A percentile compares a stretch with the other conserved stretches of the same genome.
These are phyloP conservation scores for Steinernema carpocapsae DNA, from an alignment of 2,888 invertebrate species.

Conservation along the genomic window DNA sequence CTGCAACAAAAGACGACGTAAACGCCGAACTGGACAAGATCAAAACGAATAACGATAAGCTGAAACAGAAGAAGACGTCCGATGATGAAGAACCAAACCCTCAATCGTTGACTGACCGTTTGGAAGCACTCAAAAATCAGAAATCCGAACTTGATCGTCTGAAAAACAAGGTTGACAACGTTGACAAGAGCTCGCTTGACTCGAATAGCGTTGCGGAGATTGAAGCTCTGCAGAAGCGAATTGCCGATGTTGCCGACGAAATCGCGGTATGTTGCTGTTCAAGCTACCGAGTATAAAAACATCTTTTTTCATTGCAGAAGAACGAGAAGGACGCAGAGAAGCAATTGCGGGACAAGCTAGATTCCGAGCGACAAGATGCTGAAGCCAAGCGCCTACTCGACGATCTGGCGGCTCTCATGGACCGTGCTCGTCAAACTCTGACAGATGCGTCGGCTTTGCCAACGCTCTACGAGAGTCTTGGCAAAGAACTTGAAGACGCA, in stretches of 20 bases:
- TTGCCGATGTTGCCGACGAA: neutral
- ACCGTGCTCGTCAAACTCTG: conserved; percentile 10
- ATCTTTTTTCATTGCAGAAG: neutral
- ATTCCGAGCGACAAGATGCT: conserved; percentile 5
- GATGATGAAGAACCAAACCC: neutral
- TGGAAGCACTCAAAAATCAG: conserved; percentile 3
- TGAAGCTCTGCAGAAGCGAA: neutral
- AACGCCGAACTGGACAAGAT: conserved; percentile 37
- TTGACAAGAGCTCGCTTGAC: neutral
- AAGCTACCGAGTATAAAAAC: neutral
- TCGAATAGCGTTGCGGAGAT: neutral
- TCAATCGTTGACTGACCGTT: neutral
- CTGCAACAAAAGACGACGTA: conserved; percentile 49
- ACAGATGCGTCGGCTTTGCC: neutral
- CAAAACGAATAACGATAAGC: neutral
- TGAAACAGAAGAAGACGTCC: neutral
- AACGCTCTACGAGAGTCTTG: neutral
- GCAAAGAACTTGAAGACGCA: neutral
- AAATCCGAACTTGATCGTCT: neutral
- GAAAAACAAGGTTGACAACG: neutral
- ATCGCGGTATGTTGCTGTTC: neutral
- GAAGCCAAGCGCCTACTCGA: conserved; percentile 6
- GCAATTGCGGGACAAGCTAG: conserved; percentile 35
- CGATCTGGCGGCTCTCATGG: conserved; percentile 12
- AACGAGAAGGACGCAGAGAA: neutral